A percentile compares a stretch with the other conserved stretches of the same genome.
phyloP scores from a whole-genome alignment of 1,140 invertebrate species.

The Drosophila azteca region DNA sequence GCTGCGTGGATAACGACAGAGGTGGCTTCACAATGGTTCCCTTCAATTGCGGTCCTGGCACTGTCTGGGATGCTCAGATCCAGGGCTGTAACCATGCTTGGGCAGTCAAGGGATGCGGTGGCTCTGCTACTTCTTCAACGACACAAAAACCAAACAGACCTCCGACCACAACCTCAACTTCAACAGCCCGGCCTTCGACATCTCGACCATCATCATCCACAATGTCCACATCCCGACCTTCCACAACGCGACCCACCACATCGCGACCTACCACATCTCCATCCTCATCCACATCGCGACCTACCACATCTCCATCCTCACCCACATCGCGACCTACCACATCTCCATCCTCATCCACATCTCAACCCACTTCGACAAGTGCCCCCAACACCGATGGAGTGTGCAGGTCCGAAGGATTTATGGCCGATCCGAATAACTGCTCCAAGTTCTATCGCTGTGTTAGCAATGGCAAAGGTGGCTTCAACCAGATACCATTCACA shows the following conservation, averaged over 20 bases:
- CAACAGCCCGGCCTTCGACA: not conserved
- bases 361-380: constrained; percentile 4
- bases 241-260: constrained; percentile 9
- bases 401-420: constrained; percentile 63
- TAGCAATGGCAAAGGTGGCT: constrained; percentile 85
- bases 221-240: not conserved
- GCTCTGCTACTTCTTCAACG: constrained; percentile 15
- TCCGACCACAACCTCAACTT: constrained; percentile 25
- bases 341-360: constrained; percentile 10
- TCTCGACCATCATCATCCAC: constrained; percentile 7
- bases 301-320: not conserved
- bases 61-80: constrained; percentile 87
- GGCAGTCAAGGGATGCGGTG: constrained; percentile 69
- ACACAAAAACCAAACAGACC: constrained; percentile 5
- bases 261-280: not conserved
- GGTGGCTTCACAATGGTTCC: constrained; percentile 86
- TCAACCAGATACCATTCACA: constrained; percentile 86
- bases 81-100: constrained; percentile 86
- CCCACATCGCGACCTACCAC: constrained; percentile 11
- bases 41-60: constrained; percentile 87
- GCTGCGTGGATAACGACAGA: constrained; percentile 87
- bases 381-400: constrained; percentile 22
- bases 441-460: constrained; percentile 89
- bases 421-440: constrained; percentile 85
- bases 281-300: constrained; percentile 9